phyloP scores from a whole-genome alignment of 2,797 vertebrate genomes.

The Syncerus caffer region DNA sequence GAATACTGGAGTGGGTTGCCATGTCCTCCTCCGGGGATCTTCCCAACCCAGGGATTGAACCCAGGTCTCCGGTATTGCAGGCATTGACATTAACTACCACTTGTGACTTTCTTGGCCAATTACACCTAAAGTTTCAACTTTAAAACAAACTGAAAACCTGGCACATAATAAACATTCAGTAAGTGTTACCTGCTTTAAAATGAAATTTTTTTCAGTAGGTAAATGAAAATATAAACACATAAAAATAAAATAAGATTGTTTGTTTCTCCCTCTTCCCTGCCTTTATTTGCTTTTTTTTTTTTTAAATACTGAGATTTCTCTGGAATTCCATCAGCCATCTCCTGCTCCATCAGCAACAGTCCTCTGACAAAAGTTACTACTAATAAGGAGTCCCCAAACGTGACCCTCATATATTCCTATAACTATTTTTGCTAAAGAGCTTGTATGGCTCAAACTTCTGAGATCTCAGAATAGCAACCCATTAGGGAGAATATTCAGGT shows the following conservation, averaged over 20 bases:
- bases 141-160: neutral
- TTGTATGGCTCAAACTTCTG: neutral
- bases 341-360: neutral
- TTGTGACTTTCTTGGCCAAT: slow-evolving; percentile 7
- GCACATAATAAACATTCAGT: neutral
- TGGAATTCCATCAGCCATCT: neutral
- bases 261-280: neutral
- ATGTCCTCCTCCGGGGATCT: neutral
- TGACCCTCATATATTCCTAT: neutral
- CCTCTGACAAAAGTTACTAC: neutral
- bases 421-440: neutral
- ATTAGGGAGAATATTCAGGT: neutral
- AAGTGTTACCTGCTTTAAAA: slow-evolving; percentile 2
- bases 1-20: neutral
- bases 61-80: neutral
- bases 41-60: neutral
- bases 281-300: neutral
- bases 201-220: neutral
- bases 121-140: slow-evolving; percentile 20
- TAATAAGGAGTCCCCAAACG: neutral
- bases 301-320: neutral
- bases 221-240: neutral
- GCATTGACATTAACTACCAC: neutral
- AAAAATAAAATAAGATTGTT: neutral
- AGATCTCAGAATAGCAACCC: neutral